phyloP scores from a whole-genome alignment of 1,140 invertebrate species.

The Fopius arisanus region DNA sequence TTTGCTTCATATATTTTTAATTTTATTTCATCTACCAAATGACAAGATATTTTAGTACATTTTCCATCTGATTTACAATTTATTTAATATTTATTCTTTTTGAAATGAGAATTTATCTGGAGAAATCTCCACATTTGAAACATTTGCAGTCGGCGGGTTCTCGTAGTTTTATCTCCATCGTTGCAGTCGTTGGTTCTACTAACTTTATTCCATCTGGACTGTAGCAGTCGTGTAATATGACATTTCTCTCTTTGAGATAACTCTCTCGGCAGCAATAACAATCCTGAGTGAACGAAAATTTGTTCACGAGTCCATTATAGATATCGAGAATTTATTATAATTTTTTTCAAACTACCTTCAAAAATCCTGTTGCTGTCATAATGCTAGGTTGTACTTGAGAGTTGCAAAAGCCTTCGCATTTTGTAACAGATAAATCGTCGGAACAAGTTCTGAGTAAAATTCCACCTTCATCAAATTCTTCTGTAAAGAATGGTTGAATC shows the following conservation, averaged over 20 bases:
- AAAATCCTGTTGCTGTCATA: slow-evolving; percentile 84
- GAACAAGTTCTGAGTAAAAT: slow-evolving; percentile 83
- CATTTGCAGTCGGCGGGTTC: slow-evolving; percentile 91
- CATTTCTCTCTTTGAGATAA: slow-evolving; percentile 78
- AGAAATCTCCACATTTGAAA: slow-evolving; percentile 77
- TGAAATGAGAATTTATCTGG: slow-evolving; percentile 20
- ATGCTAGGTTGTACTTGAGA: slow-evolving; percentile 92
- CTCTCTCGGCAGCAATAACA: slow-evolving; percentile 91
- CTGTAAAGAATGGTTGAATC: slow-evolving; percentile 62
- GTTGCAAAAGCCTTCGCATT: slow-evolving; percentile 88
- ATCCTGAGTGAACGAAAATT: slow-evolving; percentile 69
- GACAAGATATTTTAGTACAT: background rate
- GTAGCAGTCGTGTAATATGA: slow-evolving; percentile 86
- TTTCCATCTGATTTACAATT: background rate
- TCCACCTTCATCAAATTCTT: slow-evolving; percentile 87
- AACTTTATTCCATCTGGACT: slow-evolving; percentile 84
- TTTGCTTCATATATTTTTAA: background rate
- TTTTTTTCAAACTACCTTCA: slow-evolving; percentile 73
- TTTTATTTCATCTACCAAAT: background rate
- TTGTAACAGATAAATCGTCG: slow-evolving; percentile 85
- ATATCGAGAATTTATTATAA: background rate
- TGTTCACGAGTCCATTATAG: background rate
- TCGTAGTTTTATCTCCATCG: slow-evolving; percentile 81
- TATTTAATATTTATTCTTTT: background rate
- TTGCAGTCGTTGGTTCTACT: slow-evolving; percentile 66